Percentiles rank a stretch among this genome's conserved stretches.
phyloP scores from a whole-genome alignment of 2,113 vertebrate species.

The Chunga burmeisteri region DNA sequence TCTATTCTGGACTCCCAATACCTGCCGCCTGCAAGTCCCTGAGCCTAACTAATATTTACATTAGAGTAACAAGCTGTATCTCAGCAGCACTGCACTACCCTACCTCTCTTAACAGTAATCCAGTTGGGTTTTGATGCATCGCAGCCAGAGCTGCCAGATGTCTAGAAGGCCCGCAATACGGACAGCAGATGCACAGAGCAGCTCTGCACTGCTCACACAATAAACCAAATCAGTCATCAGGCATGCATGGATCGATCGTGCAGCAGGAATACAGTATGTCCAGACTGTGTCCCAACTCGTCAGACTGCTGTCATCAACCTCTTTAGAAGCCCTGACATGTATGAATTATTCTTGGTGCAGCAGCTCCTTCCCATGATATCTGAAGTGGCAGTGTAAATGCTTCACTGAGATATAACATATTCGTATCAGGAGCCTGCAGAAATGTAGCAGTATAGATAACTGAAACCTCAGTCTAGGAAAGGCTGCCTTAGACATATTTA shows the following conservation, averaged over 20 bases:
- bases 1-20: not conserved
- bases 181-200: not conserved
- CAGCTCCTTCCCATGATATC: not conserved
- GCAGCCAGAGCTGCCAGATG: not conserved
- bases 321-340: not conserved
- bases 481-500: not conserved
- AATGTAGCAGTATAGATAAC: not conserved
- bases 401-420: not conserved
- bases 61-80: not conserved
- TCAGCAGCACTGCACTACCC: not conserved
- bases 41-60: not conserved
- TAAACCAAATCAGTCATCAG: not conserved
- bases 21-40: not conserved
- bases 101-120: not conserved
- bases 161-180: not conserved
- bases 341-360: not conserved
- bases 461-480: not conserved
- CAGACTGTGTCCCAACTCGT: not conserved
- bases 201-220: not conserved
- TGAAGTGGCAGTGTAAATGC: not conserved
- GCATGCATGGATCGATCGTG: not conserved
- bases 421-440: not conserved
- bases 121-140: not conserved
- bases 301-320: not conserved
- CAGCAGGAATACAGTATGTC: not conserved